A percentile compares a stretch with the other conserved stretches of the same genome.
These are phyloP conservation scores for Setipinna tenuifilis DNA, from an alignment of 2,797 vertebrate species.

Conservation along the genomic window DNA sequence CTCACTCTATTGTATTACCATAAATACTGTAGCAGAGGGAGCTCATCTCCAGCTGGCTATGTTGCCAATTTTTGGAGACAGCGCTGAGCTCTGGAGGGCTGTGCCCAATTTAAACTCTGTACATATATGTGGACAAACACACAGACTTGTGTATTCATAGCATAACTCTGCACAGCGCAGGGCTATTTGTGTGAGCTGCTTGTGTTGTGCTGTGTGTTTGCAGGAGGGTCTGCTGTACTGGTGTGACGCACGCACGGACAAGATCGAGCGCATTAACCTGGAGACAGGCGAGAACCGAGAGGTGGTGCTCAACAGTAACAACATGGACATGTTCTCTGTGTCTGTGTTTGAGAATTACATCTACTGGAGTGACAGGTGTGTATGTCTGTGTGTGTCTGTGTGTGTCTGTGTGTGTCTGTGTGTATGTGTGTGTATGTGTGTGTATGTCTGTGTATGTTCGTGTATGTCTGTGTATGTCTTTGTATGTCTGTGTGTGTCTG, in stretches of 20 bases:
- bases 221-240: constrained; percentile 86
- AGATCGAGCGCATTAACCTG: constrained; percentile 88
- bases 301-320: constrained; percentile 85
- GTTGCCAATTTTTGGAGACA: no score
- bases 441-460: background rate
- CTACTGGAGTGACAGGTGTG: constrained; percentile 90
- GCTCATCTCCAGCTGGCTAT: no score
- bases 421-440: background rate
- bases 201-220: constrained; percentile 8
- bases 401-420: constrained; percentile 23
- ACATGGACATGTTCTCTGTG: constrained; percentile 89
- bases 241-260: constrained; percentile 89
- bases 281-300: constrained; percentile 84
- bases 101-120: no score
- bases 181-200: no score
- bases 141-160: no score
- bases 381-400: constrained; percentile 77
- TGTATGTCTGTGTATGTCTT: background rate
- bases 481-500: background rate
- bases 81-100: no score
- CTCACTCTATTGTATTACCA: no score
- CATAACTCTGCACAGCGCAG: no score
- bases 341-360: constrained; percentile 89
- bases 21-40: no score
- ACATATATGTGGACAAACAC: no score